These are phyloP conservation scores for Buathra laborator DNA, from an alignment of 2,888 invertebrate species.

Conservation along the genomic window DNA sequence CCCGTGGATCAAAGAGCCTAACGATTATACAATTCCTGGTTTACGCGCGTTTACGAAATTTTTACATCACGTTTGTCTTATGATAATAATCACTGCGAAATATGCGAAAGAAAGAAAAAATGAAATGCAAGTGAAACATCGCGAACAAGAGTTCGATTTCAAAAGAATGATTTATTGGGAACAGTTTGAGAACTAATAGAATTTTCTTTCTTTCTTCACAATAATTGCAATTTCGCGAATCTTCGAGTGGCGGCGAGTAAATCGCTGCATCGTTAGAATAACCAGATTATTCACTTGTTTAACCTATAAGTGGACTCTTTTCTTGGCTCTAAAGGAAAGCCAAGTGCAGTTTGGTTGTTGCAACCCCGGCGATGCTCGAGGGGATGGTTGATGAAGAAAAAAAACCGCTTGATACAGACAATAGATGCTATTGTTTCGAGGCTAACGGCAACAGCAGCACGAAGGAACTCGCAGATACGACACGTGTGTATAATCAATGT, in stretches of 20 bases:
- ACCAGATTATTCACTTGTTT: constrained; percentile 9
- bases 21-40: constrained; percentile 27
- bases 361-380: constrained; percentile 1
- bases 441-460: constrained; percentile 5
- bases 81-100: neutral
- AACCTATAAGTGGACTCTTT: neutral
- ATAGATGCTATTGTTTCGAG: constrained; percentile 74
- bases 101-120: neutral
- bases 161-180: neutral
- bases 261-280: constrained; percentile 13
- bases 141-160: neutral
- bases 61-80: neutral
- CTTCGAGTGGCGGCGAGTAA: neutral
- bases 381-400: constrained; percentile 5
- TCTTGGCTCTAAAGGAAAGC: neutral
- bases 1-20: constrained; percentile 58
- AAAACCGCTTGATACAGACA: constrained; percentile 58
- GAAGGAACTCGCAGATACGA: constrained; percentile 75
- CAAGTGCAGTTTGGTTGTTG: constrained; percentile 23
- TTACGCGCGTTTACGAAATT: neutral
- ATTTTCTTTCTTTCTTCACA: neutral
- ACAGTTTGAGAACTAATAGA: neutral
- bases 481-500: constrained; percentile 82
- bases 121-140: neutral
- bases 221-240: neutral